phyloP scores from a whole-genome alignment of 2,113 vertebrate genomes.

The Aix galericulata region DNA sequence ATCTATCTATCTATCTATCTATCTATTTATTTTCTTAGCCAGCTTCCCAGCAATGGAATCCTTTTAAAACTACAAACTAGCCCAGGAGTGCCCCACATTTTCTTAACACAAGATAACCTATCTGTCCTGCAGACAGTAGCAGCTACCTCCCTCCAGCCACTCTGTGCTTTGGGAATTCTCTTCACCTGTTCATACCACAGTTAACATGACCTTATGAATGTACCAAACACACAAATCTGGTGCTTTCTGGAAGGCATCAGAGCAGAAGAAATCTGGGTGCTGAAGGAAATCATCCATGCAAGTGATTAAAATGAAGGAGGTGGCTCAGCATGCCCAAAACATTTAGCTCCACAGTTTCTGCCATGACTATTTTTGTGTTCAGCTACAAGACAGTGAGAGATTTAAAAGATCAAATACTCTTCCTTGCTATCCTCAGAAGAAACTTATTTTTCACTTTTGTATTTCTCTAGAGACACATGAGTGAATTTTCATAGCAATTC shows the following conservation, averaged over 20 bases:
- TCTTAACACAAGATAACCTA: neutral
- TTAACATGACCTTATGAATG: rapidly evolving
- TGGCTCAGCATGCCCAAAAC: neutral
- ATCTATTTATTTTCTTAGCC: neutral
- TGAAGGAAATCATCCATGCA: neutral
- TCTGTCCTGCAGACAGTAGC: neutral
- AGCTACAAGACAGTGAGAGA: neutral
- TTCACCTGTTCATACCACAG: neutral
- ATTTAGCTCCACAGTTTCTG: neutral
- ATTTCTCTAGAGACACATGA: neutral
- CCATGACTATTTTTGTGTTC: neutral
- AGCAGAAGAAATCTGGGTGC: neutral
- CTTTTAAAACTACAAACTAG: neutral
- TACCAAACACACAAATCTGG: neutral
- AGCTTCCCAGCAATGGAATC: neutral
- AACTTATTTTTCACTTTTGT: neutral
- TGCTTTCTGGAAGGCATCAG: neutral
- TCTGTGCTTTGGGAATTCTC: neutral
- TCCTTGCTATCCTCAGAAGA: neutral
- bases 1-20: too few species aligned
- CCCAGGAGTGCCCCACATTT: neutral
- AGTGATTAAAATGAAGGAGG: neutral
- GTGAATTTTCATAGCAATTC: neutral
- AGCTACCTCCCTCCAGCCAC: neutral
- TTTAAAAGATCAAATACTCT: neutral